Evolutionary conservation across 1,140 invertebrate genomes (phyloP).

Genomic region (Chymomyza costata): DNA sequence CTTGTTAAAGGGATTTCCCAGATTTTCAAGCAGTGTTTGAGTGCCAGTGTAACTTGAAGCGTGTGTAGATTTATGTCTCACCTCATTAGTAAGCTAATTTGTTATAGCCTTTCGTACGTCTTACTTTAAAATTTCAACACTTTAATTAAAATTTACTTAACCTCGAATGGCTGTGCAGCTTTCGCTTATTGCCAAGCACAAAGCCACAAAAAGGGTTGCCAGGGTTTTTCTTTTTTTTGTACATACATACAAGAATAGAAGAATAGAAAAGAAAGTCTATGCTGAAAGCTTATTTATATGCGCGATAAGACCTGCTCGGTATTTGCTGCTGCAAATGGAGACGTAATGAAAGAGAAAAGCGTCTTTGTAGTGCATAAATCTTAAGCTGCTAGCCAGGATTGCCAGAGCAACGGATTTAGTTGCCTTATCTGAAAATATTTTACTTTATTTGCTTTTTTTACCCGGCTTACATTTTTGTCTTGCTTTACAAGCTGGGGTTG

Average conservation of each 20-base stretch:
- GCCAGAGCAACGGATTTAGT: not conserved
- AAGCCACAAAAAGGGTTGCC: no score
- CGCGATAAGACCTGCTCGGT: no score
- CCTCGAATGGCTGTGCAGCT: no score
- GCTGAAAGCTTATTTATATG: not conserved
- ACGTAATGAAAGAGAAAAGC: not conserved
- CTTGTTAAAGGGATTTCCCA: no score
- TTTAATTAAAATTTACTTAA: no score
- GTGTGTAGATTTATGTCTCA: constrained; percentile 67
- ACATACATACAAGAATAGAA: not conserved
- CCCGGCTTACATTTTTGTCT: no score
- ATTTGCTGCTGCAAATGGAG: not conserved
- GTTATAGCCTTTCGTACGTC: no score
- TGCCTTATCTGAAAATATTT: not conserved
- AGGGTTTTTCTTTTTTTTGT: no score
- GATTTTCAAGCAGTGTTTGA: constrained; percentile 4
- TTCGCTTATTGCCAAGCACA: no score
- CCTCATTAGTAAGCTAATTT: constrained; percentile 70
- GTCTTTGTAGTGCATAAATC: not conserved
- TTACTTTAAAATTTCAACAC: no score
- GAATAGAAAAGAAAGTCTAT: not conserved
- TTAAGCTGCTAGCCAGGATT: not conserved
- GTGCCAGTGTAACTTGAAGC: constrained; percentile 36
- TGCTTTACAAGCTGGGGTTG: no score
- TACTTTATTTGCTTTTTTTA: no score